phyloP scores from a whole-genome alignment of 2,888 invertebrate species.

The Euplagia quadripunctaria region DNA sequence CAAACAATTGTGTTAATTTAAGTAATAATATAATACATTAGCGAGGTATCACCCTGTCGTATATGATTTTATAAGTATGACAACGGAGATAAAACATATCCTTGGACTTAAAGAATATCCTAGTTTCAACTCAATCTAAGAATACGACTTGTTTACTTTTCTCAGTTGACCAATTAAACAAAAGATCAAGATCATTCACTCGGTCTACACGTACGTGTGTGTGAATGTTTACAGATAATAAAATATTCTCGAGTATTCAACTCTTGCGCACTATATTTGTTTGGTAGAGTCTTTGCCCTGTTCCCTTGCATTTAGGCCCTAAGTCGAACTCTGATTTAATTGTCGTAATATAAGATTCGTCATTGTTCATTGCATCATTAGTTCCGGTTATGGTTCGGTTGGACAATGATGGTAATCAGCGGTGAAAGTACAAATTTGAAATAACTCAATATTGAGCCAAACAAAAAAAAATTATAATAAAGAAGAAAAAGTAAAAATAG shows the following conservation, averaged over 20 bases:
- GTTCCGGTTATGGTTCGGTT: slow-evolving; percentile 33
- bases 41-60: too few species aligned
- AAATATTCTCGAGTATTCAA: slow-evolving; percentile 82
- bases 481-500: too few species aligned
- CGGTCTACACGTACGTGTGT: slow-evolving; percentile 51
- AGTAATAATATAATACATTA: too few species aligned
- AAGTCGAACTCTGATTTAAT: slow-evolving; percentile 51
- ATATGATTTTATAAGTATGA: not conserved
- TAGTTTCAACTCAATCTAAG: not conserved
- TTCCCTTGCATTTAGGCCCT: slow-evolving; percentile 57
- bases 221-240: slow-evolving; percentile 80
- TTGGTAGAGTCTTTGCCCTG: slow-evolving; percentile 67
- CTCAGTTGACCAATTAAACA: slow-evolving; percentile 20
- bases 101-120: not conserved
- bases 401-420: not conserved
- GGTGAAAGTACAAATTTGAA: not conserved
- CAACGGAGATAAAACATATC: not conserved
- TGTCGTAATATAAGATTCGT: slow-evolving; percentile 34
- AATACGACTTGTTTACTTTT: slow-evolving; percentile 8
- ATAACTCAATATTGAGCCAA: not conserved
- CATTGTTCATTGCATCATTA: slow-evolving; percentile 22
- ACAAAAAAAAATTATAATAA: too few species aligned
- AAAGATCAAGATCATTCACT: slow-evolving; percentile 49
- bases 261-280: slow-evolving; percentile 80
- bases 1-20: not conserved